A percentile compares a stretch with the other conserved stretches of the same genome.
Conservation (phyloP, 2,888 invertebrate genomes). For the Resseliella maxima region DNA sequence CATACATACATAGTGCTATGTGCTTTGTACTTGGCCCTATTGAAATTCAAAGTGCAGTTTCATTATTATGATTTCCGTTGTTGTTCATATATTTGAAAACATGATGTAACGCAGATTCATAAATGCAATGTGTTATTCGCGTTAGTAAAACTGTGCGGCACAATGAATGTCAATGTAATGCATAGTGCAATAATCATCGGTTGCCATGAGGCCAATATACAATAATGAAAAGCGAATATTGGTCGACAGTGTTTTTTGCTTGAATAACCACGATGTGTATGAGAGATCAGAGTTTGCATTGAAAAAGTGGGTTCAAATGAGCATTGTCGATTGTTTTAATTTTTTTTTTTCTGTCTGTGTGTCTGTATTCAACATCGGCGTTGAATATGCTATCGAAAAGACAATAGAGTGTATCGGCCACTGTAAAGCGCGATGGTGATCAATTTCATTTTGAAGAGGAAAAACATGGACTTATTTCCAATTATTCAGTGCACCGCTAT, state of each 20-base stretch:
- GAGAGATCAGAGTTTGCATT: not conserved
- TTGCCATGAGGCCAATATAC: not conserved
- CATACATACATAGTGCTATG: not conserved
- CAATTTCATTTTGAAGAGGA: not conserved
- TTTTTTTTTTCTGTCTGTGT: not conserved
- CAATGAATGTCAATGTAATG: conserved; percentile 48
- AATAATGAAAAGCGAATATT: not conserved
- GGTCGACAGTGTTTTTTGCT: not conserved
- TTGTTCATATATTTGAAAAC: not conserved
- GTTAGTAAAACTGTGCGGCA: not conserved
- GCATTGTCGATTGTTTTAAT: not conserved
- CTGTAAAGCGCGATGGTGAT: not conserved
- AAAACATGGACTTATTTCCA: not conserved
- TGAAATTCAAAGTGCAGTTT: conserved; percentile 40
- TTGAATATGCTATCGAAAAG: not conserved
- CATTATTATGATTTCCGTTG: conserved; percentile 54
- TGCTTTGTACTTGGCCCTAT: conserved; percentile 50
- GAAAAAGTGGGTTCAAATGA: not conserved
- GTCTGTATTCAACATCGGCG: too few relatives aligned
- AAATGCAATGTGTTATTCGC: not conserved
- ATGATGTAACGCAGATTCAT: conserved; percentile 20
- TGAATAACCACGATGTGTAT: not conserved
- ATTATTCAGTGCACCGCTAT: not conserved
- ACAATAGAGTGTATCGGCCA: not conserved
- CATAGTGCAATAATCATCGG: conserved; percentile 42